These are phyloP conservation scores for Canis aureus DNA, from an alignment of 2,113 vertebrate species.

Conservation along the genomic window DNA sequence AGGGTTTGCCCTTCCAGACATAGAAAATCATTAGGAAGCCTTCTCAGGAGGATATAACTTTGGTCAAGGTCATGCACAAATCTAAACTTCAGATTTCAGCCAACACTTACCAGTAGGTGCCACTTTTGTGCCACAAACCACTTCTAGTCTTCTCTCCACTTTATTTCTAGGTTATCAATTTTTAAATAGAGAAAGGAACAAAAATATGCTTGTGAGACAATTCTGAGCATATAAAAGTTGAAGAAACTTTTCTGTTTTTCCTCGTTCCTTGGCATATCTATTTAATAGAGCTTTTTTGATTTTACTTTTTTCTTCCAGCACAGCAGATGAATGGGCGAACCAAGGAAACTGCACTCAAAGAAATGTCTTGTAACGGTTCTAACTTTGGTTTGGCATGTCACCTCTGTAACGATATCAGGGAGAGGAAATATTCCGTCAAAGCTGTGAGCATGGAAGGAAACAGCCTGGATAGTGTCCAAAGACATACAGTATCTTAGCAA, in stretches of 20 bases:
- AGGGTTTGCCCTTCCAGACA: slow-evolving; percentile 75
- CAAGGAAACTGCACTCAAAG: slow-evolving; percentile 78
- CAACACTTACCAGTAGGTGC: slow-evolving; percentile 80
- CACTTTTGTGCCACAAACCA: slow-evolving; percentile 82
- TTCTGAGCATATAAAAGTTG: slow-evolving; percentile 81
- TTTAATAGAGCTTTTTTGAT: slow-evolving; percentile 82
- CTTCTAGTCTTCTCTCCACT: slow-evolving; percentile 68
- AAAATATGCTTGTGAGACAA: slow-evolving; percentile 84
- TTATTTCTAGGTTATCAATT: slow-evolving; percentile 86
- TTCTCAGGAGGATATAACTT: slow-evolving; percentile 82
- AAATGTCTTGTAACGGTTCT: slow-evolving; percentile 84
- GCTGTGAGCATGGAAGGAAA: slow-evolving; percentile 80
- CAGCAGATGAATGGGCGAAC: slow-evolving; percentile 78
- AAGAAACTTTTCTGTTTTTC: slow-evolving; percentile 75
- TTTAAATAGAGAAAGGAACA: slow-evolving; percentile 85
- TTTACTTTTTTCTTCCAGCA: slow-evolving; percentile 84
- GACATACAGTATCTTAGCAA: slow-evolving; percentile 85
- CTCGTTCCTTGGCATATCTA: slow-evolving; percentile 80
- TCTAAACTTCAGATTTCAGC: slow-evolving; percentile 77
- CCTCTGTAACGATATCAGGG: slow-evolving; percentile 78
- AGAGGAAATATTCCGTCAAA: slow-evolving; percentile 80
- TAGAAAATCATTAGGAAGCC: slow-evolving; percentile 77
- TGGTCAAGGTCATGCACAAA: slow-evolving; percentile 85
- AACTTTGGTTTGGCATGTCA: slow-evolving; percentile 85
- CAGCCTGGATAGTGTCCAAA: slow-evolving; percentile 78